These are phyloP conservation scores for Orthochromis malagaraziensis DNA, from an alignment of 2,113 vertebrate genomes.

Conservation along the genomic window DNA sequence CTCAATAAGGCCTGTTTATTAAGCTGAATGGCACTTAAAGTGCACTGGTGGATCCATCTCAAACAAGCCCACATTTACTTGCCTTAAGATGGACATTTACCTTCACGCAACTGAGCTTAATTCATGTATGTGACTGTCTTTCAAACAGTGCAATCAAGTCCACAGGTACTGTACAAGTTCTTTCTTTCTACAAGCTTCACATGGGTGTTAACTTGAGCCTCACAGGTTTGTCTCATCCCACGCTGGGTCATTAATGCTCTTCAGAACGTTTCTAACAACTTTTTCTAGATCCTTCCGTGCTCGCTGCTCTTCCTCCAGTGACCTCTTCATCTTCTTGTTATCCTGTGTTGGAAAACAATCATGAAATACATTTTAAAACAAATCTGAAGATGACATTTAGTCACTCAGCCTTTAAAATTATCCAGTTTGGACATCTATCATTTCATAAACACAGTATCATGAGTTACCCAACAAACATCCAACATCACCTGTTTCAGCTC, in stretches of 20 bases:
- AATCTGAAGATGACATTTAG: neutral
- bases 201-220: slow-evolving; percentile 18
- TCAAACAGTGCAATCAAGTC: neutral
- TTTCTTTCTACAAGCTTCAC: neutral
- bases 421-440: neutral
- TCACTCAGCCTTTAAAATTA: neutral
- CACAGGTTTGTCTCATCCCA: slow-evolving; percentile 98
- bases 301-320: slow-evolving; percentile 91
- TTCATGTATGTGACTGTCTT: neutral
- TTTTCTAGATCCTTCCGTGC: slow-evolving; percentile 93
- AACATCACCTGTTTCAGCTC: slow-evolving; percentile 86
- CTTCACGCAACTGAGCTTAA: neutral
- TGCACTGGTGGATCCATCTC: neutral
- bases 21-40: neutral
- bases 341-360: slow-evolving; percentile 72
- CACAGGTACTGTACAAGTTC: neutral
- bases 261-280: slow-evolving; percentile 87
- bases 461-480: neutral
- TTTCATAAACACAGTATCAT: neutral
- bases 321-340: slow-evolving; percentile 96
- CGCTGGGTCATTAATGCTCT: slow-evolving; percentile 91
- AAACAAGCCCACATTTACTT: neutral
- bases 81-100: neutral
- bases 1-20: neutral
- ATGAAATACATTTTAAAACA: neutral